Evolutionary conservation across 2,797 vertebrate genomes (phyloP).

Genomic region (Xiphorhynchus erythropygius): DNA sequence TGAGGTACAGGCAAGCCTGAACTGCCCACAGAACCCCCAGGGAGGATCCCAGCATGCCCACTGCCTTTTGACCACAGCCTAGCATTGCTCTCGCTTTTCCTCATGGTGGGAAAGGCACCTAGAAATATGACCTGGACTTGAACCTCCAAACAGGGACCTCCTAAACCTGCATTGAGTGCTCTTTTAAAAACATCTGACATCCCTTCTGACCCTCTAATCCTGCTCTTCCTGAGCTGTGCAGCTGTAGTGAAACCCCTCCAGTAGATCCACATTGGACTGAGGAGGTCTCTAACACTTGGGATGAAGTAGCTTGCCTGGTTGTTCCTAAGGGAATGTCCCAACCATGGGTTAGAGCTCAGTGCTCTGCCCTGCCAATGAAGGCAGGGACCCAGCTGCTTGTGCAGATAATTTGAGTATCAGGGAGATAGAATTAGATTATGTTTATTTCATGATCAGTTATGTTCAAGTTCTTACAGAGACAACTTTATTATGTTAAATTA

Average conservation of each 20-base stretch:
- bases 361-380: background rate
- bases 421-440: background rate
- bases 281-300: background rate
- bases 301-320: background rate
- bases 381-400: background rate
- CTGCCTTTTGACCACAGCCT: background rate
- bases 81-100: background rate
- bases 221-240: background rate
- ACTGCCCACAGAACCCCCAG: background rate
- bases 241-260: background rate
- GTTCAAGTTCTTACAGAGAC: background rate
- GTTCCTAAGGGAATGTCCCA: background rate
- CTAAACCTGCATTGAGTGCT: background rate
- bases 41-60: background rate
- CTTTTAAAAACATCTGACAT: background rate
- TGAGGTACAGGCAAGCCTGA: background rate
- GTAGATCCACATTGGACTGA: background rate
- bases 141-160: background rate
- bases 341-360: background rate
- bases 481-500: background rate
- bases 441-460: background rate
- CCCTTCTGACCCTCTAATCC: background rate
- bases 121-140: background rate
- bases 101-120: background rate
- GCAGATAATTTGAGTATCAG: background rate